Evolutionary conservation across 2,797 vertebrate species (phyloP), one percentile per base, ranked within the genome.

Genomic region (Acanthurus leucopareius): DNA sequence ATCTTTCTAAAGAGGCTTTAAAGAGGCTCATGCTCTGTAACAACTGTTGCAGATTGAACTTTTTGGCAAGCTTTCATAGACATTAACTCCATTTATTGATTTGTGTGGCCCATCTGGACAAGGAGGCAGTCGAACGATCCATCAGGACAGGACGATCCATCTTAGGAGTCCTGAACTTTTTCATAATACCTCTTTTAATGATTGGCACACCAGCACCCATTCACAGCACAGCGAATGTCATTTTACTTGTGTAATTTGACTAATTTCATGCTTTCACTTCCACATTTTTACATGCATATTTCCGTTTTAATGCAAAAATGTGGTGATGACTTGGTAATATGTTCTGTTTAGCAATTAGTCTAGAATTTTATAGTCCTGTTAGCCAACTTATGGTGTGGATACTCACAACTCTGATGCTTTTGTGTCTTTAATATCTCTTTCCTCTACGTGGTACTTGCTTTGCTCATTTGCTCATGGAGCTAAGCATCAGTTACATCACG

Each of bases 1-100:
- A 40, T 49, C 47, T 13, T n/a, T 51, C 54, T n/a, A 49, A 16
- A 77, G 70, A 60, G 54, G 65, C 72, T 76, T 75, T 75, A 53
- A 77, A 74, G 45, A 25, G 4, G 47, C 22, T 56, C 16, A 28
- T 49, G 17, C 49, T 75, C 54, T 64, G 58, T 60, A 77, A 76
- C 80, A 63, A 48, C 35, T 40, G 58, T 11, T 3, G 71, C 48
- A 56, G 57, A 74, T 76, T 51, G 78, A 84, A 70, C 6, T 67
- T n/a, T 58, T 66, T 65, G 71, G 66, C 68, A 66, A 57, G 15
- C 42, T 4, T 59, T 61, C 52, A 56, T n/a, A 52, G 48, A 70
- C 20, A 32, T 72, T 67, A 54, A 66, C 19, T 32, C 58, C 4
- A 44, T 47, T 38, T 63, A 73, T 63, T 70, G 72, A 79, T 62